Evolutionary conservation across 2,113 vertebrate genomes (phyloP), one percentile per base, ranked within the genome.

Genomic region (Elephas maximus): DNA sequence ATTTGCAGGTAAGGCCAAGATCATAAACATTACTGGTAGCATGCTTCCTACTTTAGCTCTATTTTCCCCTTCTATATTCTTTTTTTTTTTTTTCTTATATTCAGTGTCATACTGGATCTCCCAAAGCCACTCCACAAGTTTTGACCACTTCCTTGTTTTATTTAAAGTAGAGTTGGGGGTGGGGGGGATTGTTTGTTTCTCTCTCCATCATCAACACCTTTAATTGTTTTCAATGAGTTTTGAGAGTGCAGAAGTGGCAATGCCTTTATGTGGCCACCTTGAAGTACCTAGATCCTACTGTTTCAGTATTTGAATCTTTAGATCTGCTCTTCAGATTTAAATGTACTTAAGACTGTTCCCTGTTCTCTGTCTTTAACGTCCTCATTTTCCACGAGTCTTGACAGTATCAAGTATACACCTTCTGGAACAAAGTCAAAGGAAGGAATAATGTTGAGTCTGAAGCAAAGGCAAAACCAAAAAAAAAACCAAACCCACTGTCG

Each of bases 221-320:
- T 21, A 26, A 74, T 37, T n/a, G 10, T 92, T 92, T 94, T 88
- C 89, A 71, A 44, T 71, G 77, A 62, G 8, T 76, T 94, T 83
- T 53, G 67, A 62, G 30, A 23, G 24, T 83, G 48, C 6, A 17
- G 28, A 10, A 63, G 12, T 37, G 81, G 88, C 60, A 80, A 73
- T 63, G 77, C n/a, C 81, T 90, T 67, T 62, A 77, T 28, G 76
- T 33, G 65, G n/a, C 30, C 45, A 92, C 81, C 41, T 44, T 28
- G 30, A 81, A 86, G 41, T 6, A 17, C 67, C 17, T 5, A 18
- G 33, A 71, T 71, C 33, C 69, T 71, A 71, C 33, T 8, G 5
- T 51, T 94, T 45, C 7, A 83, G 26, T 24, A 23, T 51, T 94
- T 41, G 4, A 17, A 74, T 85, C 91, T 87, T 37, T 6, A 84